Conservation (phyloP, 2,888 invertebrate species). For the Glyphotaelius pellucidus region DNA sequence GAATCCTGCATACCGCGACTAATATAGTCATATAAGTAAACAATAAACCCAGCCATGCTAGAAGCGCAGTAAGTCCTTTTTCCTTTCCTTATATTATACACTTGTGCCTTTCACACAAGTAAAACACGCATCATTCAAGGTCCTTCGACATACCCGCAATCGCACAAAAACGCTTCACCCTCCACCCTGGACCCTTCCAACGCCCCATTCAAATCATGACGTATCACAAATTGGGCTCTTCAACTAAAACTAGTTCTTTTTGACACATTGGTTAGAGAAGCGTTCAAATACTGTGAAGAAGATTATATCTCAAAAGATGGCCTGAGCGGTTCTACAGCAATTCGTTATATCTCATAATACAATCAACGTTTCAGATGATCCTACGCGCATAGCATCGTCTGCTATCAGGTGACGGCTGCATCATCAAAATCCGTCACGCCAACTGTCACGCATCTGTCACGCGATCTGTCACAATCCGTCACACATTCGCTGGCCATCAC, state of each 20-base stretch:
- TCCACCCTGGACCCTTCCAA: background rate
- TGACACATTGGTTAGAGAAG: background rate
- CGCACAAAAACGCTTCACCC: too few relatives aligned
- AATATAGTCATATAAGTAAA: too few relatives aligned
- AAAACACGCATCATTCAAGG: too few relatives aligned
- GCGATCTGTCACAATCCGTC: constrained; percentile 9
- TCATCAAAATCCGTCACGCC: background rate
- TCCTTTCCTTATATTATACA: too few relatives aligned
- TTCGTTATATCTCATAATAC: background rate
- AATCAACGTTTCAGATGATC: background rate
- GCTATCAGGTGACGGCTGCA: background rate
- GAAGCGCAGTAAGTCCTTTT: too few relatives aligned
- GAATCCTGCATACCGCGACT: too few relatives aligned
- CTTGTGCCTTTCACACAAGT: too few relatives aligned
- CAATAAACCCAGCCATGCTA: too few relatives aligned
- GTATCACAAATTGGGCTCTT: background rate
- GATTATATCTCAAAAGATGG: background rate
- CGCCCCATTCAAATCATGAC: background rate
- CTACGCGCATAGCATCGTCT: background rate
- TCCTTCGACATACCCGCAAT: too few relatives aligned
- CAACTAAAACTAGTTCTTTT: background rate
- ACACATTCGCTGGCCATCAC: background rate
- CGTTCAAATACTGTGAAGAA: background rate
- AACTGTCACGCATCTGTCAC: background rate
- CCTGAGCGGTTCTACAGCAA: background rate